Conservation (phyloP, 2,888 invertebrate species). For the Exephanes ischioxanthus region DNA sequence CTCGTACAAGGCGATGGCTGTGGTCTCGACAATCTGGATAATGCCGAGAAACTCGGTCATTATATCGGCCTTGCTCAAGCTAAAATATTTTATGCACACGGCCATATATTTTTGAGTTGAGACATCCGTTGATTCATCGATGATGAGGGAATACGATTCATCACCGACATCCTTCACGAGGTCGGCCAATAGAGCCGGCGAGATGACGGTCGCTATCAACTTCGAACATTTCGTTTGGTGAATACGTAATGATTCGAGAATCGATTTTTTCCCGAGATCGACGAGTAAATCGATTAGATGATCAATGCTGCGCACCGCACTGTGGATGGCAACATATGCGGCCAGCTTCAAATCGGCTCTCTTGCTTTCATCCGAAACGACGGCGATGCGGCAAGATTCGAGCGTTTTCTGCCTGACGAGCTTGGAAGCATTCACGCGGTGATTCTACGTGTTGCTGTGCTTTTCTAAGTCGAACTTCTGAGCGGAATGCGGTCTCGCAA, state of each 20-base stretch:
- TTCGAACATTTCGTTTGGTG: slow-evolving; percentile 68
- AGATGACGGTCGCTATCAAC: slow-evolving; percentile 69
- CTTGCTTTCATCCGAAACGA: slow-evolving; percentile 58
- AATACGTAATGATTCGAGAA: slow-evolving; percentile 44
- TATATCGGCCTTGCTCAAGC: slow-evolving; percentile 49
- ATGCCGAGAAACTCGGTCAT: slow-evolving; percentile 69
- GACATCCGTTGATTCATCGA: slow-evolving; percentile 73
- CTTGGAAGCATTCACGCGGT: slow-evolving; percentile 48
- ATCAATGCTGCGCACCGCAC: slow-evolving; percentile 59
- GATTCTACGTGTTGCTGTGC: slow-evolving; percentile 50
- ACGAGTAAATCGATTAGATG: slow-evolving; percentile 64
- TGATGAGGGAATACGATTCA: slow-evolving; percentile 65
- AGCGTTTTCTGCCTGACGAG: slow-evolving; percentile 52
- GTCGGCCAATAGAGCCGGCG: slow-evolving; percentile 64
- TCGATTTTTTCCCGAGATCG: slow-evolving; percentile 36
- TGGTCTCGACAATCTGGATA: slow-evolving; percentile 64
- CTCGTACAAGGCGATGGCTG: slow-evolving; percentile 61
- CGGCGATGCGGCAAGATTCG: slow-evolving; percentile 19
- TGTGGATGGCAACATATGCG: slow-evolving; percentile 57
- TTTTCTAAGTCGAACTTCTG: slow-evolving; percentile 53
- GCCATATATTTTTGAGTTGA: slow-evolving; percentile 67
- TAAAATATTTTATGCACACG: slow-evolving; percentile 68
- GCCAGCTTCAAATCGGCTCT: slow-evolving; percentile 54
- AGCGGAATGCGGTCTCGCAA: slow-evolving; percentile 49
- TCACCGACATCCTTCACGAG: slow-evolving; percentile 68